Conservation (phyloP, 2,797 vertebrate species). For the Sphenodon punctatus region DNA sequence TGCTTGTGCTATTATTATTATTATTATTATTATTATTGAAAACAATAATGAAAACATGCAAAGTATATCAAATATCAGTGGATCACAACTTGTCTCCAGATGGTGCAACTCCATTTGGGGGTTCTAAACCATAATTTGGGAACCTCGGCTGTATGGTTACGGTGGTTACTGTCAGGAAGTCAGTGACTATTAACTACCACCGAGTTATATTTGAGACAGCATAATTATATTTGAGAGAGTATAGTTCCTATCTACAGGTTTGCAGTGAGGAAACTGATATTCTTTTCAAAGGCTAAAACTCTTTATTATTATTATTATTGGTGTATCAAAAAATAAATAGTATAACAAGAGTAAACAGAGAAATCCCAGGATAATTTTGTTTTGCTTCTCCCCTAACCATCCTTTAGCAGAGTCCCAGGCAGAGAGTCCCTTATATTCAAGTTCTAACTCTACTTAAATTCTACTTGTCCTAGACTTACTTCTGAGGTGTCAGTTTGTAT, state of each 20-base stretch:
- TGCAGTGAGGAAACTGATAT: background rate
- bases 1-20: too few relatives aligned
- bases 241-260: too few relatives aligned
- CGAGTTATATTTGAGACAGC: background rate
- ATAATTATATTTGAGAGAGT: background rate
- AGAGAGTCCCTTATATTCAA: background rate
- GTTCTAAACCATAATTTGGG: too few relatives aligned
- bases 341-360: background rate
- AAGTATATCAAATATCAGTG: too few relatives aligned
- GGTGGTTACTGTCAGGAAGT: background rate
- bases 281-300: background rate
- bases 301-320: too few relatives aligned
- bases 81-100: too few relatives aligned
- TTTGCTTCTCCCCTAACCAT: background rate
- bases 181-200: background rate
- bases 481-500: background rate
- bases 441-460: background rate
- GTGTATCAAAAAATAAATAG: constrained; percentile 11
- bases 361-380: background rate
- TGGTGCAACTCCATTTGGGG: too few relatives aligned
- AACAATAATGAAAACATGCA: too few relatives aligned
- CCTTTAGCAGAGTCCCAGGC: background rate
- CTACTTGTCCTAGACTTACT: background rate
- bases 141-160: too few relatives aligned
- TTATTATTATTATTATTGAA: too few relatives aligned